phyloP scores from a whole-genome alignment of 2,113 vertebrate species.

The Labrus mixtus region DNA sequence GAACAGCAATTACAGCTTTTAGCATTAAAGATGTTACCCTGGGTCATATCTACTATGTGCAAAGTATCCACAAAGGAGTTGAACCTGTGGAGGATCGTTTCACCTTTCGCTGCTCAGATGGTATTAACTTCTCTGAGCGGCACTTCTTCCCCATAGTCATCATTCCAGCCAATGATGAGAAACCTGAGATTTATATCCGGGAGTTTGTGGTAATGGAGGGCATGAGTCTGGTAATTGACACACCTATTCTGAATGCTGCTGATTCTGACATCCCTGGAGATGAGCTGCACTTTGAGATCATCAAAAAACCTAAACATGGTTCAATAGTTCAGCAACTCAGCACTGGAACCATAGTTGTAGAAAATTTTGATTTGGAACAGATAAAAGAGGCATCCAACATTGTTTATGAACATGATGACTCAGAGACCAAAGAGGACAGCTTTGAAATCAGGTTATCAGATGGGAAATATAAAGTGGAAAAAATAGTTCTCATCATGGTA shows the following conservation, averaged over 20 bases:
- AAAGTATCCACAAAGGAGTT: conserved; percentile 93
- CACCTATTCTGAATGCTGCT: conserved; percentile 89
- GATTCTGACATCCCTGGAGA: conserved; percentile 91
- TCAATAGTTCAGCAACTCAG: conserved; percentile 89
- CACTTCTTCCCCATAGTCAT: conserved; percentile 91
- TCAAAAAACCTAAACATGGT: conserved; percentile 88
- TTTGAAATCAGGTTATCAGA: conserved; percentile 91
- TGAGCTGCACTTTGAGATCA: conserved; percentile 88
- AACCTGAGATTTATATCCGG: conserved; percentile 90
- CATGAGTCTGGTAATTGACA: conserved; percentile 94
- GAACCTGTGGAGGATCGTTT: conserved; percentile 94
- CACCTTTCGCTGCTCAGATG: conserved; percentile 93
- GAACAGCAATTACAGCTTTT: conserved; percentile 92
- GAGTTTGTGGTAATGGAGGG: conserved; percentile 98
- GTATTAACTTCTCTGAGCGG: conserved; percentile 92
- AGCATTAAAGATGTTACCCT: conserved; percentile 89
- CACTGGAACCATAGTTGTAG: conserved; percentile 87
- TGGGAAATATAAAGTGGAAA: conserved; percentile 88
- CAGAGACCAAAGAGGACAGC: conserved; percentile 92
- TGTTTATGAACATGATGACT: conserved; percentile 95
- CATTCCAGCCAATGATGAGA: conserved; percentile 91
- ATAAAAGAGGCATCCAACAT: conserved; percentile 92
- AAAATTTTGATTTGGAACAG: conserved; percentile 89
- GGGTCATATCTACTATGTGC: conserved; percentile 92
- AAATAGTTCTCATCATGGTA: conserved; percentile 86